A percentile compares a stretch with the other conserved stretches of the same genome.
phyloP scores from a whole-genome alignment of 2,113 vertebrate species.

The Anoura caudifer region DNA sequence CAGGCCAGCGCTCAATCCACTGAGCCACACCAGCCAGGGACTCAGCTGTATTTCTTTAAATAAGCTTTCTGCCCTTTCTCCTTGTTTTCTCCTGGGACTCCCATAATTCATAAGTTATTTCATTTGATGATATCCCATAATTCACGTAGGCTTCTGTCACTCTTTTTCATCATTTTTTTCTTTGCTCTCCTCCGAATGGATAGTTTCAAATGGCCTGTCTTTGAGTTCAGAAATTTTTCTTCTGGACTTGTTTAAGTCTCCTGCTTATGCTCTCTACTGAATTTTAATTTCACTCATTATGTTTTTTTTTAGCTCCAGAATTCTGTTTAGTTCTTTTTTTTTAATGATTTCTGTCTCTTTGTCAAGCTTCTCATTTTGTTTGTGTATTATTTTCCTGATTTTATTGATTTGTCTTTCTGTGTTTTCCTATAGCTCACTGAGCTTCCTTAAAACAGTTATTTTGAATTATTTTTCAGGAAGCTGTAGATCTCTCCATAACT shows the following conservation, averaged over 20 bases:
- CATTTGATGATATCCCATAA: neutral
- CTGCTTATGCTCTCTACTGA: neutral
- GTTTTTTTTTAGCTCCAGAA: neutral
- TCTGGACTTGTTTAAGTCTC: neutral
- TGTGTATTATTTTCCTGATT: neutral
- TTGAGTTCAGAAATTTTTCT: neutral
- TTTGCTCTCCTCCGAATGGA: neutral
- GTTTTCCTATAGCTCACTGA: neutral
- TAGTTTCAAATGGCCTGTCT: neutral
- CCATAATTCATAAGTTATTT: neutral
- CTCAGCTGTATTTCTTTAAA: neutral
- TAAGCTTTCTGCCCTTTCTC: neutral
- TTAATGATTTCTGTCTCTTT: neutral
- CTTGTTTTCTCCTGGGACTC: neutral
- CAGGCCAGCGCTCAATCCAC: no score
- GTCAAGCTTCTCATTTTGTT: neutral
- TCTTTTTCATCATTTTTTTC: neutral
- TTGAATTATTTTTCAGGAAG: neutral
- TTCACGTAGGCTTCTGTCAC: neutral
- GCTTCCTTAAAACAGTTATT: neutral
- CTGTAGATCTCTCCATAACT: neutral
- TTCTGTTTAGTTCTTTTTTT: neutral
- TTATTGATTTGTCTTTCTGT: neutral
- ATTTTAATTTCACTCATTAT: neutral
- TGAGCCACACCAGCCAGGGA: no score